phyloP scores from a whole-genome alignment of 1,140 invertebrate species.

The Radopholus similis region DNA sequence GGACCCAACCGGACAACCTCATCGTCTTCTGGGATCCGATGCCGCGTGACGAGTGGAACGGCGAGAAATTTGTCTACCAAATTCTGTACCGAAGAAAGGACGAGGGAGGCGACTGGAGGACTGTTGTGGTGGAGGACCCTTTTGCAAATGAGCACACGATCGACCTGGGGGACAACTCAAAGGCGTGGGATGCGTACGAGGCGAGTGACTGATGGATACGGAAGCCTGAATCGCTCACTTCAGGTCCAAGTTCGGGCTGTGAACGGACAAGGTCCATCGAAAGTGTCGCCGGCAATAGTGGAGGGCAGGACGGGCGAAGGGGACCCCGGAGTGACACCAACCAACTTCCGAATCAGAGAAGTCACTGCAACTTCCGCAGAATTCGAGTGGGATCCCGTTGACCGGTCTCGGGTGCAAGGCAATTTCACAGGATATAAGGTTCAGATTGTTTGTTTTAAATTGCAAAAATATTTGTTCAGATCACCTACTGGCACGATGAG shows the following conservation, averaged over 20 bases:
- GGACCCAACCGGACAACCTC: slow-evolving; percentile 79
- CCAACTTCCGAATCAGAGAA: slow-evolving; percentile 44
- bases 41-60: slow-evolving; percentile 59
- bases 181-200: slow-evolving; percentile 51
- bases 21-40: slow-evolving; percentile 75
- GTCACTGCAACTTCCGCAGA: slow-evolving; percentile 47
- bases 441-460: background rate
- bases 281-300: slow-evolving; percentile 77
- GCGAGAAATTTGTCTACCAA: slow-evolving; percentile 50
- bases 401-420: slow-evolving; percentile 64
- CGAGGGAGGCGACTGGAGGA: slow-evolving; percentile 43
- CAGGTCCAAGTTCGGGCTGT: slow-evolving; percentile 67
- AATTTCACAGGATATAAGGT: slow-evolving; percentile 88
- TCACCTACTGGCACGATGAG: slow-evolving; percentile 56
- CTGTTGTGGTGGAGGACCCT: slow-evolving; percentile 46
- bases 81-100: slow-evolving; percentile 42
- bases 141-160: slow-evolving; percentile 50
- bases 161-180: slow-evolving; percentile 47
- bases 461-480: background rate
- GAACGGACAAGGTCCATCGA: slow-evolving; percentile 81
- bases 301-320: slow-evolving; percentile 67
- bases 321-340: slow-evolving; percentile 45
- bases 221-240: background rate
- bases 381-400: slow-evolving; percentile 56
- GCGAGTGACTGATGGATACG: slow-evolving; percentile 22